These are phyloP conservation scores for Apodemia hepburni DNA, from an alignment of 2,888 invertebrate genomes.

Conservation along the genomic window DNA sequence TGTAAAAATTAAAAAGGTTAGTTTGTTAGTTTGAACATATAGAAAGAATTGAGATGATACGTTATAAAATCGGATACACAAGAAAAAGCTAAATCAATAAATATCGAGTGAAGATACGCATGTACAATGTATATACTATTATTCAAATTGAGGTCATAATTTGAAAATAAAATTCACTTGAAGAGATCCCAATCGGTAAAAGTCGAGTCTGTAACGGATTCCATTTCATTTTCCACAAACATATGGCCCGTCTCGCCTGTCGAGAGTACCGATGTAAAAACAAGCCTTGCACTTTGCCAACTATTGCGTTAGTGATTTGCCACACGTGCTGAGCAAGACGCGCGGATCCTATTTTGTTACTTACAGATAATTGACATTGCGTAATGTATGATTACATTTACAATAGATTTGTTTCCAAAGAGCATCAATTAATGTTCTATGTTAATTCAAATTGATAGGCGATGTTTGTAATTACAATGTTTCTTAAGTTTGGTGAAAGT, in stretches of 20 bases:
- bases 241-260: conserved; percentile 36
- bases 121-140: too few relatives aligned
- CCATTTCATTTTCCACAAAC: conserved; percentile 50
- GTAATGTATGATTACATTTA: conserved; percentile 30
- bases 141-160: too few relatives aligned
- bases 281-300: conserved; percentile 25
- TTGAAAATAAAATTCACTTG: too few relatives aligned
- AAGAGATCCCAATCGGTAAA: too few relatives aligned
- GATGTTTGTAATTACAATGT: neutral
- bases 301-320: conserved; percentile 31
- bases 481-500: neutral
- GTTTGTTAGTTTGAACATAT: too few relatives aligned
- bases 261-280: conserved; percentile 45
- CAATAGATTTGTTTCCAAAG: conserved; percentile 9
- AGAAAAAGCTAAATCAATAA: too few relatives aligned
- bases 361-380: conserved; percentile 29
- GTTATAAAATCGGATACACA: too few relatives aligned
- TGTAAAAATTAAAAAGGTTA: too few relatives aligned
- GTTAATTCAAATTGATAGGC: neutral
- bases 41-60: too few relatives aligned
- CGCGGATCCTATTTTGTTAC: conserved; percentile 21
- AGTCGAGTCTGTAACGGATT: conserved; percentile 43
- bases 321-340: conserved; percentile 31
- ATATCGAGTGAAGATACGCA: too few relatives aligned
- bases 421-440: conserved; percentile 3